Conservation (phyloP, 2,888 invertebrate species). For the Stegophylla sp. region DNA sequence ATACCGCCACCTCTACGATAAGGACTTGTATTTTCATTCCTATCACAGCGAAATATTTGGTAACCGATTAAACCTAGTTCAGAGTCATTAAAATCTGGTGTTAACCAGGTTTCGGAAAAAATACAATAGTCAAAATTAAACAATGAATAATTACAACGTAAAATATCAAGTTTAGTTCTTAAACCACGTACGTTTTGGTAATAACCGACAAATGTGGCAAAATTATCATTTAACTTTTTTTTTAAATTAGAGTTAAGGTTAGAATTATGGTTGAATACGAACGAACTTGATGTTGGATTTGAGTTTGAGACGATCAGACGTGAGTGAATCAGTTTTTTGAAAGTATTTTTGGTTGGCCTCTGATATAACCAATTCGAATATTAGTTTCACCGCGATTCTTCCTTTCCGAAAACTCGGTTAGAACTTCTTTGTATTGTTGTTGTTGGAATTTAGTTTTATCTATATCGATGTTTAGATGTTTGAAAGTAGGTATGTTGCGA, state of each 20-base stretch:
- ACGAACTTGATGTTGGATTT: no score
- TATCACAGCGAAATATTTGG: background rate
- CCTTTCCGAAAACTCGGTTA: no score
- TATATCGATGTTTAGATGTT: background rate
- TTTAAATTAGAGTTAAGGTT: no score
- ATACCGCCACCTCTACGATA: background rate
- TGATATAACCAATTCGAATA: no score
- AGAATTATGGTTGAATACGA: no score
- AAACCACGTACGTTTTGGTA: slow-evolving; percentile 16
- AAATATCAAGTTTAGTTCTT: slow-evolving; percentile 4
- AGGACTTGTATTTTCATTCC: background rate
- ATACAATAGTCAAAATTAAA: slow-evolving; percentile 22
- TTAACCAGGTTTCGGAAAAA: background rate
- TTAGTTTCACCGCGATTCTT: no score
- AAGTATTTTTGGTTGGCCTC: no score
- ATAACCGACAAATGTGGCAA: background rate
- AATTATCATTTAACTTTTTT: background rate
- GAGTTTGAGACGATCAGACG: no score
- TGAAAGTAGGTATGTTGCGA: background rate
- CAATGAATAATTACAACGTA: background rate
- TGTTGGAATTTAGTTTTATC: no score
- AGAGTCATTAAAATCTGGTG: background rate
- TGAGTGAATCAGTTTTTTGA: no score
- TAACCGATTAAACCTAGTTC: slow-evolving; percentile 10
- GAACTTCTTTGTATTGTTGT: no score